Conservation (phyloP, 2,888 invertebrate species). For the Caenorhabditis sp. region DNA sequence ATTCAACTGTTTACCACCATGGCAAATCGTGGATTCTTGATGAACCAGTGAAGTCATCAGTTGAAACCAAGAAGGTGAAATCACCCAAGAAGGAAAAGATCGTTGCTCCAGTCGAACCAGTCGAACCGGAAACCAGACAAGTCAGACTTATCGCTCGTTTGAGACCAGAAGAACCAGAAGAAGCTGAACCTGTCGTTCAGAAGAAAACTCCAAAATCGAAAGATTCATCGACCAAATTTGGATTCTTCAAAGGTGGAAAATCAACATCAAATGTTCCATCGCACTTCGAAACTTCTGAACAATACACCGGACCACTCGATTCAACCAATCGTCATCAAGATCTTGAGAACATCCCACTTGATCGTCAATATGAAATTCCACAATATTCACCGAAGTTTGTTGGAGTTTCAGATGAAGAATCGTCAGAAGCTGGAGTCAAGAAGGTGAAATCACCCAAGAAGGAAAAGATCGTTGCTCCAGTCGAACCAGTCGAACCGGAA, state of each 20-base stretch:
- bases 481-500: constrained; percentile 16
- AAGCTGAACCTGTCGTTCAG: background rate
- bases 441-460: constrained; percentile 18
- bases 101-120: constrained; percentile 4
- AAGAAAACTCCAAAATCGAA: background rate
- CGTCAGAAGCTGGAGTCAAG: background rate
- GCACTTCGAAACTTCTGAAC: constrained; percentile 8
- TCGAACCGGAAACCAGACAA: constrained; percentile 19
- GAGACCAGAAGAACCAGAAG: constrained; percentile 17
- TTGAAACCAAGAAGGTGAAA: constrained; percentile 12
- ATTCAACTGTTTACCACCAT: constrained; percentile 39
- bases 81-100: constrained; percentile 15
- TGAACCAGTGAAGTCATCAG: constrained; percentile 3
- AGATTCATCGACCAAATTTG: constrained; percentile 11
- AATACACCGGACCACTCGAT: constrained; percentile 35
- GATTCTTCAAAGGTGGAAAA: constrained; percentile 23
- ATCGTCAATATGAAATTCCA: constrained; percentile 15
- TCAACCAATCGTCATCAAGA: constrained; percentile 28
- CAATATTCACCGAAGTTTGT: constrained; percentile 18
- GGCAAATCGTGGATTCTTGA: constrained; percentile 36
- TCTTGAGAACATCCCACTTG: constrained; percentile 28
- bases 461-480: constrained; percentile 4
- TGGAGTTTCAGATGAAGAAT: too few species aligned
- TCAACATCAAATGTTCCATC: constrained; percentile 3
- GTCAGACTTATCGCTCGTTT: constrained; percentile 21